Evolutionary conservation across 2,888 invertebrate genomes (phyloP), one percentile per base, ranked within the genome.

Genomic region (Leptothorax acervorum): DNA sequence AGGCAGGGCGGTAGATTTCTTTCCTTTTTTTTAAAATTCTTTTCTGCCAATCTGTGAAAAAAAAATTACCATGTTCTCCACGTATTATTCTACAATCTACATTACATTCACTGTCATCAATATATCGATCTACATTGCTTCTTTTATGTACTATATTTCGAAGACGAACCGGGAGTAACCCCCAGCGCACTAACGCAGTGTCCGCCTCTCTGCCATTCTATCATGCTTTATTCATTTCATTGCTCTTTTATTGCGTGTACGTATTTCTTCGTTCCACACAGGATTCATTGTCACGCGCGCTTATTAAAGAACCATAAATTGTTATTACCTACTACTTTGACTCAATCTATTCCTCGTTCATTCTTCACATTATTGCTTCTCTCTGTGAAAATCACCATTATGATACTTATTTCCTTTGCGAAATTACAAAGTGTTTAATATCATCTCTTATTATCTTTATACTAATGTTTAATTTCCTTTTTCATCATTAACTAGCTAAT

Each of bases 1-100:
- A 90, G 87, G 82, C 88, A 89, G 89, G 86, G 73, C 85, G 87
- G 86, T 91, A 87, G 73, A 89, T 82, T 76, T 39, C 15, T 71
- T 55, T 39, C 15, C 9, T 84, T 70, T 39, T 31, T 71, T 57
- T 45, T 15, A 23, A 35, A 23, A 35, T 48, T 73, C 35, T 78
- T 71, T 51, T 73, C n/a, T 57, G 68, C 45, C 31, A 45, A 78
- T 70, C 45, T 57, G 31, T 42, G 48, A 45, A 11, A 60, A 42
- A 57, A 3, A 28, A 42, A 12, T 51, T 28, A 35, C 48, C 23
- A 68, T 15, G 53, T 42, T 65, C 28, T 31, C 23, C 35, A 35
- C 39, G 45, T 48, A 45, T 28, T 66, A 23, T 35, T 51, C 53
- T 23, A 15, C n/a, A 23, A n/a, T 51, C 53, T 23, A 15, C n/a